Evolutionary conservation across 1,140 invertebrate genomes (phyloP), one percentile per base, ranked within the genome.

Genomic region (Drosophila sp.): DNA sequence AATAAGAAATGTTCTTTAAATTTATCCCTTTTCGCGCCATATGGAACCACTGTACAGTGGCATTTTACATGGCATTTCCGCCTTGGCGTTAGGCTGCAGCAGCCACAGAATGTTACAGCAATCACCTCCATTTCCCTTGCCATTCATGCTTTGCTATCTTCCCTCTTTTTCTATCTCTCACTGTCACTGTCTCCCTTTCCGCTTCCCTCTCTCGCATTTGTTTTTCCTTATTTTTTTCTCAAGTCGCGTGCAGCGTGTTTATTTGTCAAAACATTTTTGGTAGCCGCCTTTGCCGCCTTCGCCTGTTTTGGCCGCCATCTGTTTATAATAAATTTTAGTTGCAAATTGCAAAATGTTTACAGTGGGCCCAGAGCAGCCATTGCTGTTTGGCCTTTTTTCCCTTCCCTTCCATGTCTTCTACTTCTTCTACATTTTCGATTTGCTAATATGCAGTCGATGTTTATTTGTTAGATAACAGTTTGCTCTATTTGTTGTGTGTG

Each of bases 191-290:
- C 40, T 7, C 18, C 7, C 11, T 13, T 0, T n/a, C 25, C 21
- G 8, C 9, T 46, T 6, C 9, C 6, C 9, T 25, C 7, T 14
- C 6, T 38, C 25, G 27, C 32, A n/a, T n/a, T n/a, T 9, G 18
- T 13, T 62, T 21, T 70, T 62, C n/a, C n/a, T n/a, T n/a, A n/a
- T n/a, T n/a, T 9, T 13, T 13, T 62, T 21, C 66, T 62, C 48
- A 66, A 78, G 82, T 86, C 82, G 82, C 82, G 82, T 86, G 82
- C 82, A 87, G 53, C 71, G 59, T 82, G 82, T 86, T 86, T 86
- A 86, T 87, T 86, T 86, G 82, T 87, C 82, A 86, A 87, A 87
- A 87, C 51, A 83, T 89, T 82, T 82, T 63, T 89, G 77, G 78
- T 65, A 4, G 32, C 65, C 62, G 67, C 65, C 36, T 45, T 36